Percentiles rank a stretch among this genome's conserved stretches.
These are phyloP conservation scores for Glyptemys insculpta DNA, from an alignment of 2,797 vertebrate genomes.

Conservation along the genomic window DNA sequence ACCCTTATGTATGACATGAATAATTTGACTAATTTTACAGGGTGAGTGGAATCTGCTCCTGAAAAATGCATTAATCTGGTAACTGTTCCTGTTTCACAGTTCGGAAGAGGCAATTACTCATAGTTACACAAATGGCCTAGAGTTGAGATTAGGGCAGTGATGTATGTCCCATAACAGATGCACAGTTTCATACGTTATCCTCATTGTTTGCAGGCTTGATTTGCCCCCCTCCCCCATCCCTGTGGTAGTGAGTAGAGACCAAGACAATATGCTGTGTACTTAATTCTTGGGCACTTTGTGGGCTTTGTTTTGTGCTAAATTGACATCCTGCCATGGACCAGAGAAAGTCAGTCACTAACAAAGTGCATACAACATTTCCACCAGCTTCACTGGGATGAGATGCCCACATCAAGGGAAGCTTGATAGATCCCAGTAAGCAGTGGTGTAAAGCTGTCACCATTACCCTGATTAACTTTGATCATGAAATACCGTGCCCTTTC, in stretches of 20 bases:
- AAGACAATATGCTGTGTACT: not conserved
- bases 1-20: not conserved
- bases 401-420: not conserved
- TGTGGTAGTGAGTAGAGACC: not conserved
- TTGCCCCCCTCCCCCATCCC: not conserved
- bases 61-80: slow-evolving; percentile 35
- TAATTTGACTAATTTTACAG: slow-evolving; percentile 25
- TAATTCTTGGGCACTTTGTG: not conserved
- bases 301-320: not conserved
- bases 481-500: no score
- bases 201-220: not conserved
- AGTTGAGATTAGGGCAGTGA: slow-evolving; percentile 22
- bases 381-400: not conserved
- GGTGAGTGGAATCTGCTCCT: slow-evolving; percentile 24
- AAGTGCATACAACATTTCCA: not conserved
- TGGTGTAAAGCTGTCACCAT: not conserved
- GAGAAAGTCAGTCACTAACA: not conserved
- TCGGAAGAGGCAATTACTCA: slow-evolving; percentile 19
- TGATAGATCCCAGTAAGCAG: not conserved
- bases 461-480: not conserved
- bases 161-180: not conserved
- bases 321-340: not conserved
- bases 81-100: not conserved
- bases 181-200: not conserved
- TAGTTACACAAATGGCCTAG: not conserved